Evolutionary conservation across 1,140 invertebrate genomes (phyloP), one percentile per base, ranked within the genome.

Genomic region (Neomicropteryx cornuta): DNA sequence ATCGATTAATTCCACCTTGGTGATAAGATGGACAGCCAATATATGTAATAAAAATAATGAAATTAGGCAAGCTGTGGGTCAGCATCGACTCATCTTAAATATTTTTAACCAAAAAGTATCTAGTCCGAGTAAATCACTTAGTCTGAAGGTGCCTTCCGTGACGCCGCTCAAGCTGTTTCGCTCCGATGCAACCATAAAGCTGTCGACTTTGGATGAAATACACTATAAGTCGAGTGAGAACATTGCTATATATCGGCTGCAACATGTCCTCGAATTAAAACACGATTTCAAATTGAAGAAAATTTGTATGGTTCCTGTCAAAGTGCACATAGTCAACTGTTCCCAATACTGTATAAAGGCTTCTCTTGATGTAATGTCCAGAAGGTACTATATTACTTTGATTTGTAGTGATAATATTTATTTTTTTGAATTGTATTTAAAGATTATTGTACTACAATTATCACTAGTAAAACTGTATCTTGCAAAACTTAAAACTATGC

Each of bases 301-400:
- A 48, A 43, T 72, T 18, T 75, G 72, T 52, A 46, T 71, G 22
- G 58, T 75, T 35, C 72, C 70, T 19, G 59, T 75, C 4, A 60
- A 58, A 33, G 55, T 73, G 23, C 62, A 72, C 37, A 51, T 75
- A 30, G 62, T 68, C 11, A 68, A 68, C 43, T 68, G 66, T 44
- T 65, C 66, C 31, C 55, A 53, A 29, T 50, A 56, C 13, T 52
- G 60, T 5, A 58, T 67, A 4, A 52, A 56, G 22, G 61, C 65
- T 11, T 59, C 63, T 41, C 56, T 68, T 31, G 58, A 68, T 42
- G n/a, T n/a, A n/a, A 60, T 64, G 51, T 50, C 56, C 8, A 63
- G 60, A 42, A 62, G 53, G 36, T 58, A 55, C 58, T 62, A 51
- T 42, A 33, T 42, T 27, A 17, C 8, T 36, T 24, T 31, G 29